phyloP scores from a whole-genome alignment of 1,140 invertebrate species.

The Helicoverpa zea region DNA sequence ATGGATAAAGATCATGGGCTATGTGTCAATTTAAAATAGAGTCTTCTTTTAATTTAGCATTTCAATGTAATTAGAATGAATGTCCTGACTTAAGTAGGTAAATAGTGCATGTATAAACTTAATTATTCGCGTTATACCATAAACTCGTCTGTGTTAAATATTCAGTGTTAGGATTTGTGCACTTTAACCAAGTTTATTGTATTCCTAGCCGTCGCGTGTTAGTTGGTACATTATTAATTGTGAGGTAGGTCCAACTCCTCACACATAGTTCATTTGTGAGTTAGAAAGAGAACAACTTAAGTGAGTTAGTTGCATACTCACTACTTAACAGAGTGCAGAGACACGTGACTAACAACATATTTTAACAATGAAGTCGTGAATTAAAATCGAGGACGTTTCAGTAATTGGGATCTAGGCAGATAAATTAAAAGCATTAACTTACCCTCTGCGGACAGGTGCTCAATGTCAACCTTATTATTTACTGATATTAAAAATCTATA shows the following conservation, averaged over 20 bases:
- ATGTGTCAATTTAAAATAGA: no score
- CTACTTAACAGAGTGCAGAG: conserved; percentile 3
- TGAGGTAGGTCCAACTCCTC: conserved; percentile 23
- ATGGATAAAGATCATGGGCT: neutral
- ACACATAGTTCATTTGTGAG: conserved; percentile 38
- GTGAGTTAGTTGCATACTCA: conserved; percentile 12
- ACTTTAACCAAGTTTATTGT: conserved; percentile 33
- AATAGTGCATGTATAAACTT: conserved; percentile 1
- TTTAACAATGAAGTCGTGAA: neutral
- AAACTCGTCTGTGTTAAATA: conserved; percentile 20
- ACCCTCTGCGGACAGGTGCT: conserved; percentile 22
- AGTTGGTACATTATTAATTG: conserved; percentile 30
- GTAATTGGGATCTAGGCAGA: neutral
- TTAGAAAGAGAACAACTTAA: conserved; percentile 29
- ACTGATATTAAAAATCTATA: conserved; percentile 17
- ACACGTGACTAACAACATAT: conserved; percentile 6
- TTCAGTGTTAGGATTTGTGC: conserved; percentile 14
- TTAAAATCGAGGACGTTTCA: conserved; percentile 23
- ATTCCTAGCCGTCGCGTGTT: conserved; percentile 42
- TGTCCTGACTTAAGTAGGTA: neutral
- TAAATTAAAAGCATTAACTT: conserved; percentile 13
- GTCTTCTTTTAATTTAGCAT: neutral
- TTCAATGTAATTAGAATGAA: neutral
- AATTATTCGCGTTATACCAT: conserved; percentile 3
- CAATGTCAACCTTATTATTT: conserved; percentile 8